Evolutionary conservation across 2,888 invertebrate species (phyloP), one percentile per base, ranked within the genome.

Genomic region (Onchidella celtica): DNA sequence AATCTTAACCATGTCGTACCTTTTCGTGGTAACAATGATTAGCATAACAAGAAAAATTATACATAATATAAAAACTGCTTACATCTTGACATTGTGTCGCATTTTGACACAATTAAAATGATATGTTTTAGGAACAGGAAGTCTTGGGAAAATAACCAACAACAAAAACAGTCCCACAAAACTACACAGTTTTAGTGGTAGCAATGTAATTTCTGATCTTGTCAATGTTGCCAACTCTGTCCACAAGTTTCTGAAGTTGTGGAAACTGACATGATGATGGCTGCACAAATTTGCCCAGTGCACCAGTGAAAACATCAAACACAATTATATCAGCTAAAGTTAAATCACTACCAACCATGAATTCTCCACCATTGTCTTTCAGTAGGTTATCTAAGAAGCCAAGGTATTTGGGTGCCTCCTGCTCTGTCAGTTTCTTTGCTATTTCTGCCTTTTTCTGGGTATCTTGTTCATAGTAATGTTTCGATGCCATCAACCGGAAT

Each of bases 271-370:
- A 21, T 24, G 55, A n/a, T 14, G 27, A n/a, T 24, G 17, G 9
- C 9, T 21, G 24, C 32, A 63, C 68, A 38, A 57, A 66, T 17
- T 77, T 40, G 6, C 66, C 66, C 38, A 78, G 3, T n/a, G 40
- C 55, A 2, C 78, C 69, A n/a, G 57, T 68, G 14, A 59, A 36
- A 55, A 78, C 29, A 66, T 78, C 78, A 59, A 47, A 69, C n/a
- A 78, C 61, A 69, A 59, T 59, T 1, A 78, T 3, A n/a, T 78
- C 78, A 11, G 69, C 78, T 4, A 78, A 32, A 3, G 78, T 36
- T 1, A 78, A 4, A 14, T 32, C n/a, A n/a, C 57, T n/a, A 11
- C 69, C 78, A 1, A 59, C 69, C 24, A 78, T 27, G 29, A 38
- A 78, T 21, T 40, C n/a, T 6, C 59, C 27, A 17, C 59, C 61